Conservation (phyloP, 2,888 invertebrate species). For the Ephialtes manifestator region DNA sequence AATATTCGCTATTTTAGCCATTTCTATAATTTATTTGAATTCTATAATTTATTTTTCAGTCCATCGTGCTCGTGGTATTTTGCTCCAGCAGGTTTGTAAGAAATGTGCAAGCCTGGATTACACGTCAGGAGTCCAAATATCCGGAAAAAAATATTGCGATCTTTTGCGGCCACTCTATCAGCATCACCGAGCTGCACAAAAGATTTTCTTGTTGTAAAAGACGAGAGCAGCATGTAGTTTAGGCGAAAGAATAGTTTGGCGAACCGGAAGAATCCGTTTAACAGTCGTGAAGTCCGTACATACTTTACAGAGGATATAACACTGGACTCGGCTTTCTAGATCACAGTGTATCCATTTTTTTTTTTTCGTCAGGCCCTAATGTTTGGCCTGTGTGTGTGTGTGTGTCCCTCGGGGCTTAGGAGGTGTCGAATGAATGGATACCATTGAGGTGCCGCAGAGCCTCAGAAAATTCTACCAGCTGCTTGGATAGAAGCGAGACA, state of each 20-base stretch:
- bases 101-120: conserved; percentile 54
- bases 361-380: conserved; percentile 40
- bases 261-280: conserved; percentile 72
- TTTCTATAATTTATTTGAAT: conserved; percentile 44
- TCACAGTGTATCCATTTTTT: conserved; percentile 56
- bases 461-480: conserved; percentile 68
- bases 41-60: conserved; percentile 43
- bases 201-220: conserved; percentile 29
- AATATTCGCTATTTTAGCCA: too few relatives aligned
- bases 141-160: conserved; percentile 55
- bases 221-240: conserved; percentile 7
- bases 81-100: not conserved
- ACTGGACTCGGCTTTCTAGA: conserved; percentile 53
- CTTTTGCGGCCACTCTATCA: conserved; percentile 28
- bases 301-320: conserved; percentile 18
- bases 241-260: conserved; percentile 47
- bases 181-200: conserved; percentile 6
- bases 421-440: conserved; percentile 71
- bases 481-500: conserved; percentile 50
- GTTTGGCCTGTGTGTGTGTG: conserved; percentile 52
- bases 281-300: conserved; percentile 45
- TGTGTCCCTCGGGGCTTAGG: conserved; percentile 65
- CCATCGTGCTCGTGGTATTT: conserved; percentile 14
- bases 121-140: conserved; percentile 43
- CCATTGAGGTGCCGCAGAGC: conserved; percentile 61